Percentiles rank a stretch among this genome's conserved stretches.
Evolutionary conservation across 2,113 vertebrate species (phyloP).

Genomic region (Hirundichthys speculiger): DNA sequence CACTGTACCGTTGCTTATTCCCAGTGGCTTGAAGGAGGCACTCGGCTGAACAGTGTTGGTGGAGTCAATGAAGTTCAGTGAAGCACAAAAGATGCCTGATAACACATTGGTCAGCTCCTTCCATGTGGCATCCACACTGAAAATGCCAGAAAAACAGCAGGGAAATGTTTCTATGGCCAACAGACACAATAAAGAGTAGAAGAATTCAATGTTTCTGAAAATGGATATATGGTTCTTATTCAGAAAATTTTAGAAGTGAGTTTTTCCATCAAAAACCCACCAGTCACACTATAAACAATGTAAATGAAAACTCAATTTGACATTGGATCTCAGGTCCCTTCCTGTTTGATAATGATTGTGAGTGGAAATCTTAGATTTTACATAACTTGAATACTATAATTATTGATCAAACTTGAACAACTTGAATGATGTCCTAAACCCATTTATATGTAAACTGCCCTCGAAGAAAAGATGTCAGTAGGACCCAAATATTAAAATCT

Average conservation of each 20-base stretch:
- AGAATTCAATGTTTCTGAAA: background rate
- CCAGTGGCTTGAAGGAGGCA: slow-evolving; percentile 96
- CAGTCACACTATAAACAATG: background rate
- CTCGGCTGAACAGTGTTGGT: slow-evolving; percentile 96
- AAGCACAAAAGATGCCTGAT: slow-evolving; percentile 97
- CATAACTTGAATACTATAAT: no score
- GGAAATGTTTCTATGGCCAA: background rate
- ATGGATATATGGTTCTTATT: no score
- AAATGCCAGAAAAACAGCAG: slow-evolving; percentile 7
- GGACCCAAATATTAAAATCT: no score
- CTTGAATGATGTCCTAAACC: no score
- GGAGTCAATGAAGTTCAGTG: slow-evolving; percentile 97
- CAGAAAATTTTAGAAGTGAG: no score
- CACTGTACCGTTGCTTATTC: slow-evolving; percentile 88
- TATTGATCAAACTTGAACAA: no score
- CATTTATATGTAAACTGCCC: no score
- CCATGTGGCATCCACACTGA: slow-evolving; percentile 93
- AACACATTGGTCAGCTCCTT: slow-evolving; percentile 96
- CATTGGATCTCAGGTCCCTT: background rate
- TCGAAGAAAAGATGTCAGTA: no score
- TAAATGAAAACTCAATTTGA: background rate
- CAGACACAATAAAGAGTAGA: background rate
- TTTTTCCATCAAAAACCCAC: background rate
- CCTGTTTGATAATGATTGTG: background rate
- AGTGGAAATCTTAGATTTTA: background rate